Base-by-base conservation (phyloP, 2,888 invertebrate genomes). In the Tupiocoris notatus region DNA sequence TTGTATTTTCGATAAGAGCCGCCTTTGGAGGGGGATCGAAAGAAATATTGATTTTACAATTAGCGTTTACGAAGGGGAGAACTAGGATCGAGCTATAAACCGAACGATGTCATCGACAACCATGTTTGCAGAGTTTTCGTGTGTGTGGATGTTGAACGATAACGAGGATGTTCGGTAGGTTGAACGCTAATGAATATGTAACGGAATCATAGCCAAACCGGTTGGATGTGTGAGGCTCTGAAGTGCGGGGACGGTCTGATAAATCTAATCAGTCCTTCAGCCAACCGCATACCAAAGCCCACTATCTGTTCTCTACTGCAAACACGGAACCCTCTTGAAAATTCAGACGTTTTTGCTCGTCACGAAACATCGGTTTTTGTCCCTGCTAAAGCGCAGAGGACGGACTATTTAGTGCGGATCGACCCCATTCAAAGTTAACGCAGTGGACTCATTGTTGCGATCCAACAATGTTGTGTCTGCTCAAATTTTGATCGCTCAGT, bases 21-120 rank as follows among this genome's bases (percentile, higher is more conserved):
- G 12, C 3, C 39, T n/a, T 3, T 57, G 1, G n/a, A 59, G 62
- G 12, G 21, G 12, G 16, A 9, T 22, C 7, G 56, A 75, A 66
- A 75, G 75, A 75, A 75, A 66, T 65, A 75, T 75, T 21, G 75
- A 75, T 75, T 75, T 75, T 75, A 66, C 75, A 75, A 75, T 75
- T 75, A 75, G 75, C 62, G 39, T 12, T 12, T 7, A 3, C 39
- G 39, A 39, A 7, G 39, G 12, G 39, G 39, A 39, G 21, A 62
- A 25, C 21, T 16, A 39, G 56, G 57, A 57, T 18, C 17, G 12
- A 39, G 54, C 39, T 16, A 39, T 39, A 73, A 73, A 61, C 73
- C 62, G 62, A 71, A 73, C 73, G 73, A 62, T 73, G 57, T 9
- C 18, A 59, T 59, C 17, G 59, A 2, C n/a, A 12, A 39, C 3